Evolutionary conservation across 2,113 vertebrate species (phyloP), one percentile per base, ranked within the genome.

Genomic region (Chelonoidis abingdonii): DNA sequence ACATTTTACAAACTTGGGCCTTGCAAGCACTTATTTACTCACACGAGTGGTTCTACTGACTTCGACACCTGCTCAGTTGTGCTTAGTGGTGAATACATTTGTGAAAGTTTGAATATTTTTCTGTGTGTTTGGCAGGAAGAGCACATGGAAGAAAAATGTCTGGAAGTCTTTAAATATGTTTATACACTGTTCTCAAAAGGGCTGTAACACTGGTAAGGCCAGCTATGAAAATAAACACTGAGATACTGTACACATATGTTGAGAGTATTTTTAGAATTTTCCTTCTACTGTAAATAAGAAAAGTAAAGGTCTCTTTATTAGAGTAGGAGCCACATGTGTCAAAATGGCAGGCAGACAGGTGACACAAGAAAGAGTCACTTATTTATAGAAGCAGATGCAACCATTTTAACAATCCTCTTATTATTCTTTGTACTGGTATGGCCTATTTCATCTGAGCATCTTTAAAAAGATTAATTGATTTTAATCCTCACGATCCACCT

Each of bases 201-300:
- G 56, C 72, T 89, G 8, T 31, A 25, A 27, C 47, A 84, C 93
- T 76, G 59, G 56, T 80, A 92, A 94, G 92, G 47, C 89, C 52
- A 94, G 85, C 83, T 93, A 88, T 91, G 78, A 89, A 94, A 96
- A 93, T 83, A 93, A 95, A 88, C 4, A 89, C 84, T 29, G 49
- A 84, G 56, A 35, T 49, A 38, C 49, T 84, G 54, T 56, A 84
- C 84, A 91, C 78, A 93, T 79, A 92, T 44, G 83, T 27, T 19
- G 47, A 84, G 31, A 81, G 2, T 89, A 76, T 84, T 92, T 96
- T 95, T 89, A 88, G 85, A 59, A 29, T 59, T 84, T 88, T 91
- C 17, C 49, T 91, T 91, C 56, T 91, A 62, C 78, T 94, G 84
- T 92, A 95, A 87, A 76, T 92, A 24, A 90, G 44, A 78, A 47